A percentile compares a stretch with the other conserved stretches of the same genome.
phyloP scores from a whole-genome alignment of 2,113 vertebrate species.

The Heterochromis multidens region DNA sequence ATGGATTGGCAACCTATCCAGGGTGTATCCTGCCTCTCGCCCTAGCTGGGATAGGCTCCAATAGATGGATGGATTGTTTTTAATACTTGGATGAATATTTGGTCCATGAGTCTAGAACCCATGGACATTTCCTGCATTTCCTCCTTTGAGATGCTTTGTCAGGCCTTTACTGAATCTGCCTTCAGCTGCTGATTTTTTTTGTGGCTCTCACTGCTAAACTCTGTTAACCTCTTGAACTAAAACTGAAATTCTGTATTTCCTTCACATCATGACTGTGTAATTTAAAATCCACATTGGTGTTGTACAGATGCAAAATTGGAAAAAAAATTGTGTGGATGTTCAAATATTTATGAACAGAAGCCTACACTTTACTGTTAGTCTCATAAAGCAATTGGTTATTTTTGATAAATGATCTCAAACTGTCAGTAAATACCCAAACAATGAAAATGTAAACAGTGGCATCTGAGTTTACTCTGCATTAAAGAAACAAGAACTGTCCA shows the following conservation, averaged over 20 bases:
- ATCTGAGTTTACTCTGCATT: background rate
- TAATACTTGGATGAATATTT: background rate
- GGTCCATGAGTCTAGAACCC: background rate
- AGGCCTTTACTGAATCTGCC: background rate
- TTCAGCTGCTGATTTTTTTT: background rate
- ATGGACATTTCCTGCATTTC: background rate
- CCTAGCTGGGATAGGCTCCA: too few species aligned
- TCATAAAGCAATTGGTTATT: background rate
- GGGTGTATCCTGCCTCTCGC: too few species aligned
- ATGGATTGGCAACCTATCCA: too few species aligned
- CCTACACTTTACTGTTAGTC: background rate
- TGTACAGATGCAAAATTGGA: background rate
- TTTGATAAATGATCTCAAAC: background rate
- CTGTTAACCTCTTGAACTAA: background rate
- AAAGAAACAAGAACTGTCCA: background rate
- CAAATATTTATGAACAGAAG: background rate
- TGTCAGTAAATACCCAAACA: background rate
- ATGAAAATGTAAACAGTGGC: background rate
- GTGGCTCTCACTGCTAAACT: background rate
- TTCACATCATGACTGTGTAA: background rate
- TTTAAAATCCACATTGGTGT: background rate
- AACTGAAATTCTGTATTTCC: background rate
- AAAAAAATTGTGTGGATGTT: background rate
- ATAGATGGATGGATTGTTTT: too few species aligned
- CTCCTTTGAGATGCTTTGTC: background rate